Conservation (phyloP, 1,140 invertebrate genomes). For the Pristionchus pacificus region DNA sequence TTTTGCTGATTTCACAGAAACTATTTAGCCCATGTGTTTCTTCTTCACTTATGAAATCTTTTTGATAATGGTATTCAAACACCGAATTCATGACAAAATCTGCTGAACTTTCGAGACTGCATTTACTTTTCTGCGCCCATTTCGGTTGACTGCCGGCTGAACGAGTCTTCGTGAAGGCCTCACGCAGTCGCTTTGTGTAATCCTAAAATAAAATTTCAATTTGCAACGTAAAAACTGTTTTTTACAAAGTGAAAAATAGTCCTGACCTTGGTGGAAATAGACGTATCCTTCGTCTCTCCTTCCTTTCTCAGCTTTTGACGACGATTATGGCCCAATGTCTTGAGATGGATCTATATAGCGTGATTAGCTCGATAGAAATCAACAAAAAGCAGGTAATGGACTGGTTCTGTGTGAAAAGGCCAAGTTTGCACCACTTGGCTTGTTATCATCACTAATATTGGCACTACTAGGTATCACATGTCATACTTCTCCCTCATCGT, state of each 20-base stretch:
- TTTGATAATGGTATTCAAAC: background rate
- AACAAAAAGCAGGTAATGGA: no score
- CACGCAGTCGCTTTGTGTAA: conserved; percentile 7
- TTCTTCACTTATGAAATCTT: no score
- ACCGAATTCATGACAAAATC: background rate
- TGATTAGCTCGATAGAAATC: no score
- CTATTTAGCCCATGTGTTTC: no score
- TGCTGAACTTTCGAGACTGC: no score
- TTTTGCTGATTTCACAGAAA: no score
- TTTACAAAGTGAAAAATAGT: background rate
- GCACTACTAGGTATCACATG: no score
- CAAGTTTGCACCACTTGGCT: no score
- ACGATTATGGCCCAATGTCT: no score
- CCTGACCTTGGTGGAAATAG: background rate
- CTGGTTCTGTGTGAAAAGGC: no score
- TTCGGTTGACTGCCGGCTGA: background rate
- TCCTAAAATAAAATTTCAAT: conserved; percentile 3
- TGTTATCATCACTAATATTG: no score
- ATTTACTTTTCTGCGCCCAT: conserved; percentile 5
- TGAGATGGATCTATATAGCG: no score
- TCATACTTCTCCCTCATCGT: background rate
- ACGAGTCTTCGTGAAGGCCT: background rate
- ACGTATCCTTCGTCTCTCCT: background rate
- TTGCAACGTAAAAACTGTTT: background rate
- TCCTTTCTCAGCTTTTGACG: background rate